A percentile compares a stretch with the other conserved stretches of the same genome.
phyloP scores from a whole-genome alignment of 2,113 vertebrate genomes.

The Ariopsis seemanni region DNA sequence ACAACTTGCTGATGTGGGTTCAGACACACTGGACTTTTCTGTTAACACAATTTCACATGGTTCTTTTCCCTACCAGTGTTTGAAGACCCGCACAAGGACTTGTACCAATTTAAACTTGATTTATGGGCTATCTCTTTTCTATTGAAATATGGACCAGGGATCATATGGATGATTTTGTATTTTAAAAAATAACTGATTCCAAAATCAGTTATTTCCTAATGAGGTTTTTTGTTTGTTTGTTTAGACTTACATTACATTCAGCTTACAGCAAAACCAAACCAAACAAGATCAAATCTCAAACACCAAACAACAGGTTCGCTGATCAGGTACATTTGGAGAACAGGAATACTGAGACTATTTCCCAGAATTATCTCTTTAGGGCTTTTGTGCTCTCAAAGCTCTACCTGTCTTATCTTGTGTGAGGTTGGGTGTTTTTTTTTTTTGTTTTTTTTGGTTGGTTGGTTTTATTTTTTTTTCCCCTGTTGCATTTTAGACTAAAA shows the following conservation, averaged over 20 bases:
- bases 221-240: neutral
- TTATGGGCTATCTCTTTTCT: neutral
- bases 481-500: neutral
- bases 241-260: neutral
- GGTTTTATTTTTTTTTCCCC: neutral
- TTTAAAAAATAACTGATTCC: neutral
- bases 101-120: neutral
- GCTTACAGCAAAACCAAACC: neutral
- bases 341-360: neutral
- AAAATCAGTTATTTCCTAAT: neutral
- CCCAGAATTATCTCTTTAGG: neutral
- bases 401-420: neutral
- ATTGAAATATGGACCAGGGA: neutral
- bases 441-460: no score
- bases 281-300: neutral
- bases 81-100: no score
- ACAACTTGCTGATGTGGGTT: neutral
- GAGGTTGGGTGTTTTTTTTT: neutral
- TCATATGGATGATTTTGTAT: neutral
- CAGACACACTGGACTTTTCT: neutral
- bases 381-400: neutral
- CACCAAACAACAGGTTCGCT: neutral
- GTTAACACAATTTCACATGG: neutral
- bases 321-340: neutral
- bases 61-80: no score